A percentile compares a stretch with the other conserved stretches of the same genome.
Evolutionary conservation across 2,797 vertebrate genomes (phyloP).

Genomic region (Amphiprion clarkii): DNA sequence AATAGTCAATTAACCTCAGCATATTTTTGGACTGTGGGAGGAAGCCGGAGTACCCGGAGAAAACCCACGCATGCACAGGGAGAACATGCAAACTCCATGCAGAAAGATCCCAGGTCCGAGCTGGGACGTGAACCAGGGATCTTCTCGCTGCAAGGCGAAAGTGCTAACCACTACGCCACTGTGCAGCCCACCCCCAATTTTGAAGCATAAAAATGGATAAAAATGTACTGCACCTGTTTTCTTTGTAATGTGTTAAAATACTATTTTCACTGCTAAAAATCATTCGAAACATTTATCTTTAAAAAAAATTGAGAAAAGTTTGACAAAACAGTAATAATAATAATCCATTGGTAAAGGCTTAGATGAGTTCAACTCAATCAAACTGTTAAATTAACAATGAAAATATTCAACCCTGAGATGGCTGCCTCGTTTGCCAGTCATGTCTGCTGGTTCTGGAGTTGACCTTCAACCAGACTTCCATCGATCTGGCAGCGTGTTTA

Average conservation of each 20-base stretch:
- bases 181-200: neutral
- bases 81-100: too few species aligned
- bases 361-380: constrained; percentile 2
- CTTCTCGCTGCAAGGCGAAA: too few species aligned
- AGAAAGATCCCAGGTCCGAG: too few species aligned
- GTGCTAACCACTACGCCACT: too few species aligned
- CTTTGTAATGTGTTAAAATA: neutral
- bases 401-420: neutral
- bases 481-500: constrained; percentile 48
- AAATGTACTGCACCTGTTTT: neutral
- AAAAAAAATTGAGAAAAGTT: neutral
- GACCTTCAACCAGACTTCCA: constrained; percentile 29
- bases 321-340: neutral
- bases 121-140: too few species aligned
- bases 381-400: constrained; percentile 1
- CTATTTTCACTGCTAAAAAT: neutral
- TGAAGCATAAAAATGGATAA: neutral
- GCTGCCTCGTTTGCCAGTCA: constrained; percentile 11
- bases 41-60: too few species aligned
- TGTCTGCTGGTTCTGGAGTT: constrained; percentile 31
- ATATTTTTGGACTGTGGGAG: too few species aligned
- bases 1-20: too few species aligned
- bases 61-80: too few species aligned
- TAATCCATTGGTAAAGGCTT: neutral
- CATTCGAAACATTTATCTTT: neutral